Evolutionary conservation across 2,113 vertebrate species (phyloP), one percentile per base, ranked within the genome.

Genomic region (Phrynocephalus versicolor): DNA sequence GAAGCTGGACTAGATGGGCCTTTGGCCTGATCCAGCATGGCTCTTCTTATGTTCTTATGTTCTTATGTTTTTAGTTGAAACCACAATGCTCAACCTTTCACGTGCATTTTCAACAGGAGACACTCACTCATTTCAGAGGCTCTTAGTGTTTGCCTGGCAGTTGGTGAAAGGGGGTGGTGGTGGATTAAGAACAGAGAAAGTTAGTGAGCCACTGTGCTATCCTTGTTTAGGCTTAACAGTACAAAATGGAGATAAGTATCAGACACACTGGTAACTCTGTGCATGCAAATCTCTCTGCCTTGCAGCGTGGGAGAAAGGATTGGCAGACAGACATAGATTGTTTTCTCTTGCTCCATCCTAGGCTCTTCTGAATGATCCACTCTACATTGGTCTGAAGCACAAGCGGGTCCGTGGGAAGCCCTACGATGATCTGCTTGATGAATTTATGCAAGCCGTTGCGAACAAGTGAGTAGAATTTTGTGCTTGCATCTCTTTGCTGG

Each of bases 381-480:
- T 99, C 88, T 99, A 99, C 95, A 99, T 99, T 13, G 99, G 99
- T 84, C 96, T 99, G 94, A 99, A 97, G 92, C 98, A 99, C 95
- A 98, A 96, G 90, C 94, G 99, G 30, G 96, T 99, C 79, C 93
- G 97, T 87, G 99, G 98, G 87, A 97, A 99, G 92, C 96, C 97
- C 69, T 99, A 99, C 12, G 98, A 99, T 30, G 98, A 98, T 0
- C 96, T 99, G 88, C 90, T 99, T 77, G 98, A 99, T 2, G 98
- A 99, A 96, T 99, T 99, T 96, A 99, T 99, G 98, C 96, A 98
- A 96, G 98, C 98, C 0, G 98, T 98, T 87, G 98, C 98, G 3
- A 95, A 98, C 94, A 99, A 98, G 99, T 99, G 95, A 96, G 98
- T 96, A 91, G 83, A 78, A 72, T 62, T 83, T 69, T 79, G 5